Base-by-base conservation (phyloP, 1,140 invertebrate genomes). In the Acyrthosiphon pisum region DNA sequence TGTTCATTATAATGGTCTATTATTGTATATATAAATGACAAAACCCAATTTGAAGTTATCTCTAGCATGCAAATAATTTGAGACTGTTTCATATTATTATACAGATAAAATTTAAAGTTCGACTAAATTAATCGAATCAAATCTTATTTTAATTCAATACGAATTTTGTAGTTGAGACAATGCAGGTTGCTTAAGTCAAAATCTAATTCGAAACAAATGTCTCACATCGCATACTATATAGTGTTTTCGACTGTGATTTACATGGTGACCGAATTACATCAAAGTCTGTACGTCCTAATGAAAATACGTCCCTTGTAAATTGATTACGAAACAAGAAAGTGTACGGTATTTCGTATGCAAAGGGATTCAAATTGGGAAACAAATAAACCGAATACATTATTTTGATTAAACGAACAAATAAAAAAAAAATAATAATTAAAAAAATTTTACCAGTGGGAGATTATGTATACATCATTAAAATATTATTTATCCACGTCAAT, bases 291-390 rank as follows among this genome's bases (percentile, higher is more conserved):
- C 30, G 3, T 88, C 35, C 48, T 89, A 89, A 89, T 89, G 87
- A 53, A 89, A 89, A 89, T 89, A 53, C 87, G n/a, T 53, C 87
- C 87, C 87, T 89, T 53, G 48, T 89, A 89, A 89, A 53, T 89
- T 89, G 87, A 89, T 89, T 89, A 89, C 48, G n/a, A 53, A 53
- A 88, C 86, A 88, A 88, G 86, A 88, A 88, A 88, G 86, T 76
- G 60, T 50, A 88, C n/a, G 46, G 86, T 48, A 48, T 48, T 48
- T 11, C 86, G n/a, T 50, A 88, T 46, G 41, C 46, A 50, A 88
- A 88, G 86, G 46, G 44, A 88, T 88, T 88, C 30, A 88, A 88
- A 88, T 88, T 88, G 30, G 18, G 18, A 48, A 48, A 88, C 44
- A 88, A 88, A 48, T 88, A 88, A 35, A 23, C 44, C 44, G 30